Base-by-base conservation (phyloP, 35 echinoderm and acorn worm genomes). In the Apostichopus japonicus region DNA sequence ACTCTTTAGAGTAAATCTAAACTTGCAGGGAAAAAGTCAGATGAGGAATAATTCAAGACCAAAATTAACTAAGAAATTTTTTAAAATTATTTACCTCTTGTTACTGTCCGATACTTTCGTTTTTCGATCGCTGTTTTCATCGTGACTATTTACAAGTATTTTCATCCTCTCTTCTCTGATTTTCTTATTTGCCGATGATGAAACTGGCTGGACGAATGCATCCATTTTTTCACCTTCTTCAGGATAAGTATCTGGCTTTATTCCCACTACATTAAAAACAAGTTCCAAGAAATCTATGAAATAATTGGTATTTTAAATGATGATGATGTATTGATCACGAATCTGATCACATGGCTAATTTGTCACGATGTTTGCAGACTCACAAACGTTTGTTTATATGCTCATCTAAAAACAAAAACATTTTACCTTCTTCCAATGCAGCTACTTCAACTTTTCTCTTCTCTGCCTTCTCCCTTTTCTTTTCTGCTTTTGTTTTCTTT, bases 101-200 rank as follows among this genome's bases (percentile, higher is more conserved):
- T 75, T 75, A 23, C 71, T 75, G 71, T 75, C 71, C 15, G 71
- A 75, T n/a, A 75, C 71, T 75, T 75, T 75, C 17, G 17, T 75
- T 19, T 75, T 75, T 75, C 71, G 14, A 23, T 75, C 22, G 71
- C 22, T 23, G 21, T n/a, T 75, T 2, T 19, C 17, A n/a, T 75
- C 71, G 6, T 75, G 71, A 19, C 71, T 21, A 23, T 75, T 19
- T n/a, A 75, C n/a, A 6, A 75, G 16, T 4, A 84, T 84, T 84
- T 84, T 84, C 27, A 84, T 58, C 57, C 53, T 84, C 54, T 84
- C 54, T 22, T 84, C 81, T 11, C 53, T n/a, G 56, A 84, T 24
- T n/a, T 84, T 58, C 81, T 23, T 55, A n/a, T 84, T 84, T 8
- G 81, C 81, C 11, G 81, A 55, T 8, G 81, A 58, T 3, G 23